Evolutionary conservation across 2,888 invertebrate genomes (phyloP).

Genomic region (Teleiodes luculella): DNA sequence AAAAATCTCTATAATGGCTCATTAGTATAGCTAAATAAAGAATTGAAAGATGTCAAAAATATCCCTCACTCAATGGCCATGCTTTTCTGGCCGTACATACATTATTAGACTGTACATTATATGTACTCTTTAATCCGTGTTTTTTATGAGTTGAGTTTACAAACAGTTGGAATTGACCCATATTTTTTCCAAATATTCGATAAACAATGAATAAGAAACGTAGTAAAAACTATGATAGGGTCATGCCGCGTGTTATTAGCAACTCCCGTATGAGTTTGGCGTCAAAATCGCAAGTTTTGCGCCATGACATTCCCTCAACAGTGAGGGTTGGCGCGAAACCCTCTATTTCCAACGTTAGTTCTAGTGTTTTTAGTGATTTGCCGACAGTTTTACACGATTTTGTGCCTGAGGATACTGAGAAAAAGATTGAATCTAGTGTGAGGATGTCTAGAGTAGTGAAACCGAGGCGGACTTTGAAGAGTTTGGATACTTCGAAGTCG

Average conservation of each 20-base stretch:
- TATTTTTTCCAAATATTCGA: neutral
- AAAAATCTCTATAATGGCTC: too few species aligned
- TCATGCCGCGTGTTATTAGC: conserved; percentile 60
- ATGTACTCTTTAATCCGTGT: too few species aligned
- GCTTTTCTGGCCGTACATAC: too few species aligned
- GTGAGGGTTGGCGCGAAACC: conserved; percentile 58
- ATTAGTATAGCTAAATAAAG: too few species aligned
- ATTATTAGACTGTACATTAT: too few species aligned
- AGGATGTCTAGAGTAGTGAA: conserved; percentile 48
- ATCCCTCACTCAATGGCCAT: too few species aligned
- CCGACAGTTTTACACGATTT: conserved; percentile 61
- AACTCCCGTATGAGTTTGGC: conserved; percentile 39
- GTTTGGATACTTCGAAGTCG: conserved; percentile 50
- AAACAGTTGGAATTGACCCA: conserved; percentile 4
- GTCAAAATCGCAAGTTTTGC: conserved; percentile 48
- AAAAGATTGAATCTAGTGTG: conserved; percentile 29
- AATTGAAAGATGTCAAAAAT: too few species aligned
- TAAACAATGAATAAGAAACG: conserved; percentile 16
- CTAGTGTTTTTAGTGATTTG: conserved; percentile 54
- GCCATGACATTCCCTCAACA: conserved; percentile 50
- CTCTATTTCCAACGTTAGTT: conserved; percentile 49
- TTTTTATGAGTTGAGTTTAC: too few species aligned
- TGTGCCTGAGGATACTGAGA: conserved; percentile 33
- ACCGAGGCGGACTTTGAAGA: conserved; percentile 59
- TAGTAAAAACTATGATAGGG: conserved; percentile 51